These are phyloP conservation scores for Microplitis manilae DNA, from an alignment of 2,888 invertebrate genomes.

Conservation along the genomic window DNA sequence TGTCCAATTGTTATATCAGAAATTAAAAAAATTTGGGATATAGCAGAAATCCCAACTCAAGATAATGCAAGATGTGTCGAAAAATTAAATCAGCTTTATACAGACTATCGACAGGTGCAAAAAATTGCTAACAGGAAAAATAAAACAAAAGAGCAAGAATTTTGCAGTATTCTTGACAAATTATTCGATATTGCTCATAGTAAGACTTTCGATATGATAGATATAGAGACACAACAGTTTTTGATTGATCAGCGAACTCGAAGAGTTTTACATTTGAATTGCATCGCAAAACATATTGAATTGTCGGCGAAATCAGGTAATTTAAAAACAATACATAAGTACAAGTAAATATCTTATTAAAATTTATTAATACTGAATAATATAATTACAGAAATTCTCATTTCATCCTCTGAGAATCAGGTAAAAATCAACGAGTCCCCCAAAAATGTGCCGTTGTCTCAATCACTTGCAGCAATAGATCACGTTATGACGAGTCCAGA, in stretches of 20 bases:
- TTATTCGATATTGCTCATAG: constrained; percentile 38
- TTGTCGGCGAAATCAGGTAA: neutral
- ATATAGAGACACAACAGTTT: constrained; percentile 26
- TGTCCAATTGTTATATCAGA: constrained; percentile 11
- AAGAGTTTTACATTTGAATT: constrained; percentile 18
- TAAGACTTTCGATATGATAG: constrained; percentile 22
- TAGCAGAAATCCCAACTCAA: constrained; percentile 22
- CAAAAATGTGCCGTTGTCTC: constrained; percentile 22
- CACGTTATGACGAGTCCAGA: constrained; percentile 16
- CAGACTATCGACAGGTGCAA: constrained; percentile 17
- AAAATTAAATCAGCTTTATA: constrained; percentile 32
- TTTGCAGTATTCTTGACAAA: constrained; percentile 11
- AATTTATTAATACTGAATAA: constrained; percentile 7
- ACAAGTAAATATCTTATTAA: neutral
- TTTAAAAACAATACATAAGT: neutral
- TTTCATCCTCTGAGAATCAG: constrained; percentile 21
- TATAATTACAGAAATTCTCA: constrained; percentile 28
- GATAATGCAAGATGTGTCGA: constrained; percentile 19
- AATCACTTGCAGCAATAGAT: constrained; percentile 26
- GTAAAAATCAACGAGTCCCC: constrained; percentile 12
- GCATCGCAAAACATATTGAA: constrained; percentile 27
- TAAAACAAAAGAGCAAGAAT: constrained; percentile 15
- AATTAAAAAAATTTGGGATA: constrained; percentile 24
- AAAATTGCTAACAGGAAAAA: constrained; percentile 22
- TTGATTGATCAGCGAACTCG: constrained; percentile 27